phyloP scores from a whole-genome alignment of 1,140 invertebrate species.

The Sogatella furcifera region DNA sequence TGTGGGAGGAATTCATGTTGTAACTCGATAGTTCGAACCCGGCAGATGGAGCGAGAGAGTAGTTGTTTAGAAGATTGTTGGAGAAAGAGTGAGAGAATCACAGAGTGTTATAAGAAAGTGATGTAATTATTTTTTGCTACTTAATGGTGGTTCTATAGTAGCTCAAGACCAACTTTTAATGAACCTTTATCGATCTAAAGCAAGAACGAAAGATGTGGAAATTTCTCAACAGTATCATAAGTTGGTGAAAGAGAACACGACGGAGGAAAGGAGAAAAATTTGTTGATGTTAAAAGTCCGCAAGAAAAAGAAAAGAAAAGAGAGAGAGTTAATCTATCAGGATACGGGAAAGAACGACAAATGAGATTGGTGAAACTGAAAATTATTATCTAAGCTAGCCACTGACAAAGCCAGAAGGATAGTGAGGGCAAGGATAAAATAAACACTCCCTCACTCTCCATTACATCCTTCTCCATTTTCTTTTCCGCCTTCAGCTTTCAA shows the following conservation, averaged over 20 bases:
- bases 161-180: neutral
- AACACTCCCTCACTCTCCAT: neutral
- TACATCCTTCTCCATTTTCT: neutral
- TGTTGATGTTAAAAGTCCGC: too few relatives aligned
- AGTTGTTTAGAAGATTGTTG: too few relatives aligned
- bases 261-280: too few relatives aligned
- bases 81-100: too few relatives aligned
- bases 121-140: constrained; percentile 3
- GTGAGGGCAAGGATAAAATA: neutral
- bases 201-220: neutral
- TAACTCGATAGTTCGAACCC: too few relatives aligned
- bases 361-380: neutral
- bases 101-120: neutral
- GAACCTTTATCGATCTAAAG: neutral
- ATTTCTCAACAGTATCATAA: too few relatives aligned
- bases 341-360: neutral
- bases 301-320: too few relatives aligned
- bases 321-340: neutral
- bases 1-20: too few relatives aligned
- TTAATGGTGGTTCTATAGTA: neutral
- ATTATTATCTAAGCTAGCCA: neutral
- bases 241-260: too few relatives aligned
- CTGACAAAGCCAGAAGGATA: neutral
- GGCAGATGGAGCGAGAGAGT: too few relatives aligned
- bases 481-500: too few relatives aligned